Conservation (phyloP, 2,797 vertebrate genomes). For the Nannoperca obscura region DNA sequence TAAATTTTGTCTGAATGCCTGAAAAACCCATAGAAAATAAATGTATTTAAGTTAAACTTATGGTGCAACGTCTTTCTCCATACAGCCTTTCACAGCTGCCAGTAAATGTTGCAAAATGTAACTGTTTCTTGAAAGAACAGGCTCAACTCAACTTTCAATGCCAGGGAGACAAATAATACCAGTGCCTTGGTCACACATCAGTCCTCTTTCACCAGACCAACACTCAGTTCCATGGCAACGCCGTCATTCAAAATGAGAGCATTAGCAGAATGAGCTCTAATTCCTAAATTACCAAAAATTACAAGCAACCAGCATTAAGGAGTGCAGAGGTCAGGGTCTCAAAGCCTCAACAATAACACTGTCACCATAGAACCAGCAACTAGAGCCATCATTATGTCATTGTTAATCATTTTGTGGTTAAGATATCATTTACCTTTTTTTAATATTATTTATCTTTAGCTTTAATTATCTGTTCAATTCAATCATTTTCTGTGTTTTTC, state of each 20-base stretch:
- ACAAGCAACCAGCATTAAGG: not conserved
- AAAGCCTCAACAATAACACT: not conserved
- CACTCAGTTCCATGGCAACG: conserved; percentile 64
- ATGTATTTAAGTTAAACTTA: not conserved
- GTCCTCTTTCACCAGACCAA: conserved; percentile 27
- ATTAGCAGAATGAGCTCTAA: conserved; percentile 37
- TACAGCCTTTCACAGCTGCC: not conserved
- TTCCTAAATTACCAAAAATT: conserved; percentile 44
- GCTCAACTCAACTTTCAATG: not conserved
- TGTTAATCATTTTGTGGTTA: conserved; percentile 1
- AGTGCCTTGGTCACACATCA: conserved; percentile 43
- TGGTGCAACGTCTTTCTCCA: not conserved
- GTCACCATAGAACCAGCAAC: not conserved
- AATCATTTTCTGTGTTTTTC: not conserved
- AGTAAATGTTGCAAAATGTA: no score
- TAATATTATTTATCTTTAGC: not conserved
- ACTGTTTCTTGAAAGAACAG: not conserved
- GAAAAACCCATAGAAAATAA: not conserved
- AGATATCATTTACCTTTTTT: not conserved
- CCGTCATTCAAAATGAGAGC: conserved; percentile 40
- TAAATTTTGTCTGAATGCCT: not conserved
- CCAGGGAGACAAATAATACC: conserved; percentile 28
- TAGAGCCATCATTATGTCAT: conserved; percentile 4
- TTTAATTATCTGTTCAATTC: not conserved
- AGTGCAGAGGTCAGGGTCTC: conserved; percentile 17